Conservation (phyloP, 2,797 vertebrate genomes). For the Notamacropus eugenii region DNA sequence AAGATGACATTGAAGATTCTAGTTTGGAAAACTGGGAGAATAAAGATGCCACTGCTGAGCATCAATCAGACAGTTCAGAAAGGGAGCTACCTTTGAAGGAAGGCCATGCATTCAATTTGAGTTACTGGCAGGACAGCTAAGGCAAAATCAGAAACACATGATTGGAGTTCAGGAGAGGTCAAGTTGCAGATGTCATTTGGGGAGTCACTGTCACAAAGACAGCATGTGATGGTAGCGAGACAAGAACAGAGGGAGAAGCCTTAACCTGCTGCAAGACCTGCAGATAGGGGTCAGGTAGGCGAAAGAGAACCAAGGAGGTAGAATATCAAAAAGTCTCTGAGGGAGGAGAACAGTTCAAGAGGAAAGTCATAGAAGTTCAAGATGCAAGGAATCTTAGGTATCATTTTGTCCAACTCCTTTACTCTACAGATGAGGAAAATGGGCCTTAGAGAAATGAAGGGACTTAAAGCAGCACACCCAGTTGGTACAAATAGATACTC, state of each 20-base stretch:
- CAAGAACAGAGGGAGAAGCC: background rate
- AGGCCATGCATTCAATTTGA: background rate
- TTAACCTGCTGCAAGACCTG: background rate
- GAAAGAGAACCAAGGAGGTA: background rate
- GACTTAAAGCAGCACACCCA: conserved; percentile 44
- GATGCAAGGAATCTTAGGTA: background rate
- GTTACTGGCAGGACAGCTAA: background rate
- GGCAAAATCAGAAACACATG: background rate
- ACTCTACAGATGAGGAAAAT: background rate
- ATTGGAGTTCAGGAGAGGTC: background rate
- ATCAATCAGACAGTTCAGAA: background rate
- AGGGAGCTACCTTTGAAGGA: background rate
- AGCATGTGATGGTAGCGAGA: background rate
- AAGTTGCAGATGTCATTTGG: background rate
- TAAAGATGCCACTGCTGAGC: background rate
- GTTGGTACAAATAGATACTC: conserved; percentile 60
- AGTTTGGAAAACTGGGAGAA: background rate
- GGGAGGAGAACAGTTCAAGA: background rate
- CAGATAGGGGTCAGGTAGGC: background rate
- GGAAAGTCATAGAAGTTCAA: background rate
- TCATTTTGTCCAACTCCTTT: background rate
- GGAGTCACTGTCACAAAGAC: background rate
- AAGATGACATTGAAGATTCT: background rate
- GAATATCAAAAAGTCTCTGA: background rate
- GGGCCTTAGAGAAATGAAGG: too few relatives aligned